These are phyloP conservation scores for Heliornis fulica DNA, from an alignment of 2,113 vertebrate genomes.

Conservation along the genomic window DNA sequence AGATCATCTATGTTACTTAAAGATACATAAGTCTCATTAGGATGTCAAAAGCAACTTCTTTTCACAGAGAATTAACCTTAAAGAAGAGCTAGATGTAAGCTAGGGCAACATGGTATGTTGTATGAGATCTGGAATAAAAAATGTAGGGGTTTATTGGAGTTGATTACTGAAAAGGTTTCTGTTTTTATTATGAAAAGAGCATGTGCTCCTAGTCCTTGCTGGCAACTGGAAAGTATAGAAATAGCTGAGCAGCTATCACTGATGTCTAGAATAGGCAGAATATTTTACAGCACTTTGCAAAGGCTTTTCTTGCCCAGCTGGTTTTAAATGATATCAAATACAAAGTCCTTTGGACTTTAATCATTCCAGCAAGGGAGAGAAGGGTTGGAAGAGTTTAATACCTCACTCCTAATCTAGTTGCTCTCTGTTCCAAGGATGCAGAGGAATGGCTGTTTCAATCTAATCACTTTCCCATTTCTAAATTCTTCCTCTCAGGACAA, in stretches of 20 bases:
- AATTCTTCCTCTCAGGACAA: constrained; percentile 3
- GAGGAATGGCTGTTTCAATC: background rate
- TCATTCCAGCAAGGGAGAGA: background rate
- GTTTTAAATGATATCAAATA: constrained; percentile 8
- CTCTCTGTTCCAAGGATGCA: background rate
- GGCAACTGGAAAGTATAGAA: background rate
- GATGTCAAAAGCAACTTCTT: background rate
- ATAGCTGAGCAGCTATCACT: background rate
- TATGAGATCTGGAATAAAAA: background rate
- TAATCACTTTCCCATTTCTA: background rate
- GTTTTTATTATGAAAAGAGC: background rate
- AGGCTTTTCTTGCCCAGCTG: background rate
- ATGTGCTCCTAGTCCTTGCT: background rate
- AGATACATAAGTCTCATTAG: background rate
- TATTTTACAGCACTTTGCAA: background rate
- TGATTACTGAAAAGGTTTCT: background rate
- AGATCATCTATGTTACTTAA: background rate
- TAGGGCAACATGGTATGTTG: background rate
- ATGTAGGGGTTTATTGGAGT: background rate
- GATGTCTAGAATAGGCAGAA: background rate
- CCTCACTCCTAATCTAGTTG: background rate
- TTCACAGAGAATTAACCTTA: background rate
- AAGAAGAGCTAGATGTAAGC: background rate
- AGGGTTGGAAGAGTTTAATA: background rate
- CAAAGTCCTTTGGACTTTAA: background rate